Base-by-base conservation (phyloP, 2,113 vertebrate genomes). In the Entelurus aequoreus region DNA sequence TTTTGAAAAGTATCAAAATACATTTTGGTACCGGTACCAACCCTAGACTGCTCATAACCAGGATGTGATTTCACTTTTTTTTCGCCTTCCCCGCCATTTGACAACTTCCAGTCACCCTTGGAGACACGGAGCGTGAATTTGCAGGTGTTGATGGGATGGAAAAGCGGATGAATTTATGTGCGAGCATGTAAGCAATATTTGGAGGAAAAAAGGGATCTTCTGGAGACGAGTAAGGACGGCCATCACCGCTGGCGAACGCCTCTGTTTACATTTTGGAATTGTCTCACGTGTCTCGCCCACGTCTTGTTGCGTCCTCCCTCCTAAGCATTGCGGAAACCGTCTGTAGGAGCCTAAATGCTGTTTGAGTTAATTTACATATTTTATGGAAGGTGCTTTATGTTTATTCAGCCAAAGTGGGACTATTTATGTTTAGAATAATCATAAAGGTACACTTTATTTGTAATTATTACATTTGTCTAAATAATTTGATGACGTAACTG, bases 221-320 rank as follows among this genome's bases (percentile, higher is more conserved):
- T 5, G 38, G 74, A 69, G 69, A 68, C 64, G 40, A 48, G 76
- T 76, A 80, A 62, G 53, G 78, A 82, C 77, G 69, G 15, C 54
- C 70, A 62, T 76, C 63, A 19, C 5, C 8, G 75, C 48, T 63
- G 10, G n/a, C 9, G 71, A 72, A 59, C 58, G 66, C 62, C 16
- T 70, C 21, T 83, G 82, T 86, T 84, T 82, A 79, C 74, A 63
- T 81, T 82, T 67, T 16, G 74, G 76, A 75, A 84, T 61, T 58
- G 51, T 63, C 63, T 62, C 0, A 48, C 16, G n/a, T 66, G 44
- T 67, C 68, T 79, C 63, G 48, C 72, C 60, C 61, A 66, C 79
- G 68, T 71, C 76, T 81, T 68, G 49, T 69, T 47, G 66, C 74
- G 38, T 47, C 59, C 10, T 72, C 35, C 38, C 15, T 19, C 21